Conservation (phyloP, 2,113 vertebrate genomes). For the Melanerpes formicivorus region DNA sequence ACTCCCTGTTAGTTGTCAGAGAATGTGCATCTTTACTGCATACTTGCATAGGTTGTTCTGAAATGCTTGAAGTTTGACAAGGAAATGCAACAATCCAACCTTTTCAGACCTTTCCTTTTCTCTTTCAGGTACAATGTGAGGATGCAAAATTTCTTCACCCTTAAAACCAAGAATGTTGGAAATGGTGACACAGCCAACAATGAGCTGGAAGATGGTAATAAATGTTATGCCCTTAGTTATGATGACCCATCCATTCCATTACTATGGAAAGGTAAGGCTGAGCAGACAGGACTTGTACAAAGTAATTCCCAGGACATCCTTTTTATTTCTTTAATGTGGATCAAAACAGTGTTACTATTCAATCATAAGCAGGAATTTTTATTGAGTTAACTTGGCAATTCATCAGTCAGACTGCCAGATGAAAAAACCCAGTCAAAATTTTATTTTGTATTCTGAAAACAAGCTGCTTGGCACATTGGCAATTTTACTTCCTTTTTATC, state of each 20-base stretch:
- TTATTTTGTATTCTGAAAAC: not conserved
- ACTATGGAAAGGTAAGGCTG: constrained; percentile 92
- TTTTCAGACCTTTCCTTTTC: constrained; percentile 25
- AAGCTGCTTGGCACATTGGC: not conserved
- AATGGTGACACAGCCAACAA: constrained; percentile 89
- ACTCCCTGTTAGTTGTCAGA: not conserved
- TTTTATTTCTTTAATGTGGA: not conserved
- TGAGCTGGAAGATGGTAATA: constrained; percentile 97
- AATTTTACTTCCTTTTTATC: not conserved
- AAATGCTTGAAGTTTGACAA: not conserved
- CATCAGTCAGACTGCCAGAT: not conserved
- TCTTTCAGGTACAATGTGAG: constrained; percentile 88
- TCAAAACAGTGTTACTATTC: not conserved
- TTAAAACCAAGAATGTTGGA: constrained; percentile 86
- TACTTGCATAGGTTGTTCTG: not conserved
- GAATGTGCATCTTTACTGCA: not conserved
- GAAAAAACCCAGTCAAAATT: not conserved
- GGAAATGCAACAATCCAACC: not conserved
- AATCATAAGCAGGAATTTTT: not conserved
- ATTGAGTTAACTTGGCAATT: not conserved
- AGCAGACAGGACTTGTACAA: constrained; percentile 88
- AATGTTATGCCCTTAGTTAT: constrained; percentile 82
- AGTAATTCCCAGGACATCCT: not conserved
- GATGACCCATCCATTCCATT: constrained; percentile 90
- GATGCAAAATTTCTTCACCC: constrained; percentile 84